Percentiles rank a stretch among this genome's conserved stretches.
These are phyloP conservation scores for Allophyes oxyacanthae DNA, from an alignment of 2,888 invertebrate species.

Conservation along the genomic window DNA sequence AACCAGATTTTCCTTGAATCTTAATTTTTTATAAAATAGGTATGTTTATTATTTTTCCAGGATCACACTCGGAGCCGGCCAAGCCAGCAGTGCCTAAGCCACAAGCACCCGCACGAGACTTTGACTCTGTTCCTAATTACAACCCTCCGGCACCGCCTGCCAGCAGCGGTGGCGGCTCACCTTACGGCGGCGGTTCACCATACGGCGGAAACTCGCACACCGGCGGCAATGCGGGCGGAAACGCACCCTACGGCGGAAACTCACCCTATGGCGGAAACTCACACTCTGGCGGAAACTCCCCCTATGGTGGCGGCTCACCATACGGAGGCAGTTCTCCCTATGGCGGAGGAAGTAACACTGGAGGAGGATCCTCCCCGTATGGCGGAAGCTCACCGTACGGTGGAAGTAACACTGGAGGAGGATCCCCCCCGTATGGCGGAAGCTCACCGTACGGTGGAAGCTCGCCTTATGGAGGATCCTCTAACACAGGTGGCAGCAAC, in stretches of 20 bases:
- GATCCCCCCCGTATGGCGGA: slow-evolving; percentile 58
- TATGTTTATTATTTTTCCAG: slow-evolving; percentile 63
- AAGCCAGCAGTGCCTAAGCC: slow-evolving; percentile 74
- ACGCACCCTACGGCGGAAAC: slow-evolving; percentile 53
- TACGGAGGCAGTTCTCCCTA: slow-evolving; percentile 46
- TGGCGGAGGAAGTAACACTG: slow-evolving; percentile 26
- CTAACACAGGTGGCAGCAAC: slow-evolving; percentile 45
- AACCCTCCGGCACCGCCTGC: slow-evolving; percentile 82
- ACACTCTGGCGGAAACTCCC: slow-evolving; percentile 47
- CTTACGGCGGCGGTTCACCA: slow-evolving; percentile 51
- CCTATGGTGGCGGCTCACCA: slow-evolving; percentile 44
- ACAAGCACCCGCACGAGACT: slow-evolving; percentile 69
- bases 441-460: slow-evolving; percentile 57
- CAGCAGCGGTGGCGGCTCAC: slow-evolving; percentile 46
- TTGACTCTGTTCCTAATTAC: slow-evolving; percentile 79
- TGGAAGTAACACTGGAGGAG: slow-evolving; percentile 57
- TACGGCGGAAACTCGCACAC: slow-evolving; percentile 60
- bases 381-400: slow-evolving; percentile 59
- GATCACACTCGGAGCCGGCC: slow-evolving; percentile 78
- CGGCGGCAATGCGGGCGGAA: slow-evolving; percentile 52
- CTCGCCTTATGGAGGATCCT: slow-evolving; percentile 56
- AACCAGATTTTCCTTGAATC: background rate
- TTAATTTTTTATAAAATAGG: too few relatives aligned
- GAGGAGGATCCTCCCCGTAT: slow-evolving; percentile 50
- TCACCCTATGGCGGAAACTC: slow-evolving; percentile 61